A percentile compares a stretch with the other conserved stretches of the same genome.
Evolutionary conservation across 2,113 vertebrate genomes (phyloP).

Genomic region (Bettongia penicillata): DNA sequence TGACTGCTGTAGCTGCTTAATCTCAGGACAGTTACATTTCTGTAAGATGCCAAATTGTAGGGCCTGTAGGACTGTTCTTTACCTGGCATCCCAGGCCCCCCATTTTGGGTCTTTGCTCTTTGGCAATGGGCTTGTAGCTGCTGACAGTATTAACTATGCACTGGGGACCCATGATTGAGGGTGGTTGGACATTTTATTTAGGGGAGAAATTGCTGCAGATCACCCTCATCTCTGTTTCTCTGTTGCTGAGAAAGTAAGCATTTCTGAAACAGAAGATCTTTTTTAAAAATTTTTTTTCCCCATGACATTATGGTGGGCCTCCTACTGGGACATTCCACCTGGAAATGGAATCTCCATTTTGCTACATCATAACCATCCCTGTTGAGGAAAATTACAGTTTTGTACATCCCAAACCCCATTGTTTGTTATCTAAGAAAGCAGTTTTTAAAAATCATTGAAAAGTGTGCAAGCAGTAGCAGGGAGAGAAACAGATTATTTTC

Average conservation of each 20-base stretch:
- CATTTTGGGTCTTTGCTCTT: not conserved
- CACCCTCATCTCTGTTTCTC: not conserved
- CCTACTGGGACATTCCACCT: not conserved
- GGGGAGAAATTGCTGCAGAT: conserved; percentile 10
- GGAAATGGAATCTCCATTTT: not conserved
- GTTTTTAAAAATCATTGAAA: not conserved
- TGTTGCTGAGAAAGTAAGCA: not conserved
- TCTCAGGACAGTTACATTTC: not conserved
- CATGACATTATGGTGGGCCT: not conserved
- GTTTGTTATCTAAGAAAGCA: not conserved
- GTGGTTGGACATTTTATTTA: conserved; percentile 31
- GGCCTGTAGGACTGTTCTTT: not conserved
- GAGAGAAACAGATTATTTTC: not conserved
- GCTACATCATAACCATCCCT: not conserved
- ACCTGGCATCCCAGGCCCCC: not conserved
- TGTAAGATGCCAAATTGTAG: rapidly evolving
- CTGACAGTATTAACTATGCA: not conserved
- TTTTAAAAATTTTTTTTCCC: not conserved
- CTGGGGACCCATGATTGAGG: not conserved
- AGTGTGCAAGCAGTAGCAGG: not conserved
- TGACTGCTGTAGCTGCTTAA: not conserved
- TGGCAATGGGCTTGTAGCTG: not conserved
- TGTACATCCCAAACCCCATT: not conserved
- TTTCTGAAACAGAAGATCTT: not conserved
- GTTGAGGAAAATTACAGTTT: not conserved